Percentiles rank a stretch among this genome's conserved stretches.
Conservation (phyloP, 2,888 invertebrate genomes). For the Cepaea hortensis region DNA sequence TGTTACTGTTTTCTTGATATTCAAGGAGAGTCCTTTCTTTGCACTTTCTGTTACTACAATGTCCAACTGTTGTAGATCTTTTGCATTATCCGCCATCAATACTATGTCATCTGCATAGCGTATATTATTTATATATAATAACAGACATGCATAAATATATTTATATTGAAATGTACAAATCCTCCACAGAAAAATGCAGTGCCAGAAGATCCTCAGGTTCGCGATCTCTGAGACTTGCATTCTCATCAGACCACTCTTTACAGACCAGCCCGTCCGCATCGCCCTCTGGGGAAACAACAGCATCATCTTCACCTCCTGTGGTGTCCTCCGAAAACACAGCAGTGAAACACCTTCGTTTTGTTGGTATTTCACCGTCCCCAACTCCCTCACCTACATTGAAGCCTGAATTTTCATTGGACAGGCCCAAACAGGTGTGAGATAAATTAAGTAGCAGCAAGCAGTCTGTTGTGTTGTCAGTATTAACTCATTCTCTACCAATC, state of each 20-base stretch:
- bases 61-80: too few relatives aligned
- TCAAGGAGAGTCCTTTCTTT: too few relatives aligned
- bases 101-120: too few relatives aligned
- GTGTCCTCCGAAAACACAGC: slow-evolving; percentile 51
- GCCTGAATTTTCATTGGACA: background rate
- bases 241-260: slow-evolving; percentile 26
- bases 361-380: slow-evolving; percentile 42
- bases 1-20: too few relatives aligned
- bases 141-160: too few relatives aligned
- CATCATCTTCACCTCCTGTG: slow-evolving; percentile 3
- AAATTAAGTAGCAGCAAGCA: background rate
- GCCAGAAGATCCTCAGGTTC: slow-evolving; percentile 18
- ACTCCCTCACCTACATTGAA: slow-evolving; percentile 20
- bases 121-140: too few relatives aligned
- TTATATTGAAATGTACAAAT: background rate
- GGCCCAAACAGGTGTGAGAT: slow-evolving; percentile 1
- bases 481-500: too few relatives aligned
- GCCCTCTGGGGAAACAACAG: background rate
- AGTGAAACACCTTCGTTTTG: slow-evolving; percentile 61
- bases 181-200: slow-evolving; percentile 16
- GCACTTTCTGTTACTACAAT: too few relatives aligned
- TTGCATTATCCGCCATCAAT: too few relatives aligned
- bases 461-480: too few relatives aligned
- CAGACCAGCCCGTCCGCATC: background rate
- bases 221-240: slow-evolving; percentile 9